Conservation (phyloP, 92 coral and sea anemone genomes). For the Epizoanthus ramosus region DNA sequence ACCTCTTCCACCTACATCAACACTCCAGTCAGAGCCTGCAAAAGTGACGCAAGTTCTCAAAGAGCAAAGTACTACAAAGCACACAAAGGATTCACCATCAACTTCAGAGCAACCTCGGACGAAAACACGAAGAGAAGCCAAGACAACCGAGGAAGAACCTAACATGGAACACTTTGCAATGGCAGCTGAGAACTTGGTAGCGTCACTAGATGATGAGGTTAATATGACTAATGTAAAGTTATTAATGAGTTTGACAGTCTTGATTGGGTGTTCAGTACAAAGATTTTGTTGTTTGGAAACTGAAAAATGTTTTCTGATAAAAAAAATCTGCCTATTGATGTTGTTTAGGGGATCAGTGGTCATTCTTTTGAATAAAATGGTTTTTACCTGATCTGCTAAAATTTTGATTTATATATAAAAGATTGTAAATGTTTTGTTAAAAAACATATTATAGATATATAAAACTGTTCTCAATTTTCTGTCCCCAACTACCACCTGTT, state of each 20-base stretch:
- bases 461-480: too few relatives aligned
- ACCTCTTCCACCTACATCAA: slow-evolving; percentile 20
- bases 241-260: neutral
- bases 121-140: slow-evolving; percentile 1
- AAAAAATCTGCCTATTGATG: too few relatives aligned
- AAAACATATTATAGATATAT: too few relatives aligned
- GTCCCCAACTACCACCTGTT: too few relatives aligned
- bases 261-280: neutral
- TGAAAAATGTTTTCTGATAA: too few relatives aligned
- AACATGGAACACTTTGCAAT: slow-evolving; percentile 86
- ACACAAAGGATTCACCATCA: slow-evolving; percentile 22
- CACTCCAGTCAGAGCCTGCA: slow-evolving; percentile 14
- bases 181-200: slow-evolving; percentile 94
- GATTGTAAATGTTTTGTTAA: too few relatives aligned
- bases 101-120: neutral
- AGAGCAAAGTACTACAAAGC: slow-evolving; percentile 18
- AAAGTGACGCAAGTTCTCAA: slow-evolving; percentile 7
- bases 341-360: too few relatives aligned
- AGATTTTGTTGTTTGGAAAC: too few relatives aligned
- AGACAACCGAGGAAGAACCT: slow-evolving; percentile 70
- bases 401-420: too few relatives aligned
- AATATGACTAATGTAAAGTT: neutral
- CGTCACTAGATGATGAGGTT: slow-evolving; percentile 91
- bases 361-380: too few relatives aligned
- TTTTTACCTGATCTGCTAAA: too few relatives aligned